These are phyloP conservation scores for Scylla paramamosain DNA, from an alignment of 1,140 invertebrate genomes.

Conservation along the genomic window DNA sequence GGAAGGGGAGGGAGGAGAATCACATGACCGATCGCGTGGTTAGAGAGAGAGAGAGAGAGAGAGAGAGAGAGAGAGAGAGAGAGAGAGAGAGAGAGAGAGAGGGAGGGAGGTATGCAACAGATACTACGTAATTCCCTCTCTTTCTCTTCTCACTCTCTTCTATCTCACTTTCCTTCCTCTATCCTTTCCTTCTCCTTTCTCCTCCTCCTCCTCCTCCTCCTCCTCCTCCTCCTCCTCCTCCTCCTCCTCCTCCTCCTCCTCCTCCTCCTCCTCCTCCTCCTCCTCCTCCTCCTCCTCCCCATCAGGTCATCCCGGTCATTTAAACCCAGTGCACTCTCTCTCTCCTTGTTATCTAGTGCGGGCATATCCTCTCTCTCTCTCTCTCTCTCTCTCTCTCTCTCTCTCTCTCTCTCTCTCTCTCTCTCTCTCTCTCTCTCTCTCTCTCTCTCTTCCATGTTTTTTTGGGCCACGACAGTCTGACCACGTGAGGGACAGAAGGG, in stretches of 20 bases:
- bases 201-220: not conserved
- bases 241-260: not conserved
- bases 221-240: not conserved
- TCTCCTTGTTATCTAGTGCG: not conserved
- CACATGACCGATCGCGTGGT: not conserved
- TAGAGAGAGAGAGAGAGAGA: conserved; percentile 27
- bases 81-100: conserved; percentile 33
- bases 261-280: not conserved
- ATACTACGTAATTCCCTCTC: not conserved
- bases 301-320: not conserved
- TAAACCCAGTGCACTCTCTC: not conserved
- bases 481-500: no score
- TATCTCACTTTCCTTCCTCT: not conserved
- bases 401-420: not conserved
- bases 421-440: not conserved
- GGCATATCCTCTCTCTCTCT: not conserved
- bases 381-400: conserved; percentile 10
- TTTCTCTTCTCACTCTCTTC: not conserved
- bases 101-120: not conserved
- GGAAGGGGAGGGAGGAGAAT: not conserved
- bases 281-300: not conserved
- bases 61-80: conserved; percentile 31
- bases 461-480: not conserved
- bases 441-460: not conserved
- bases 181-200: not conserved